Conservation (phyloP, 2,797 vertebrate genomes). For the Chelon labrosus region DNA sequence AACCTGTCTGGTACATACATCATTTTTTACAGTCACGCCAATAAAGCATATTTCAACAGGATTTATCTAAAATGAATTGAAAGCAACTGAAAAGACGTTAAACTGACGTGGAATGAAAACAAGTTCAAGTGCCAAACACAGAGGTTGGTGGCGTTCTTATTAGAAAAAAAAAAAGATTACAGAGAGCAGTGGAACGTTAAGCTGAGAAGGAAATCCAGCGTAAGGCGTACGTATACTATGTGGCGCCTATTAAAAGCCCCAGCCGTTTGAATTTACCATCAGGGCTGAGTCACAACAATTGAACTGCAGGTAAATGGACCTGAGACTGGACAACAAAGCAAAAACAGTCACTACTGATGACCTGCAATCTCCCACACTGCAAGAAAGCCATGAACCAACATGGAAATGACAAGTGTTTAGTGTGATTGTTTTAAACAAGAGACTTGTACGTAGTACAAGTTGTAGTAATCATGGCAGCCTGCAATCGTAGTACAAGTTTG, state of each 20-base stretch:
- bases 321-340: too few species aligned
- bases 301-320: not conserved
- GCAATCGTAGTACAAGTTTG: too few species aligned
- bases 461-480: too few species aligned
- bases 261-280: not conserved
- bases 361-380: too few species aligned
- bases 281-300: not conserved
- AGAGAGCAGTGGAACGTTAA: not conserved
- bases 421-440: too few species aligned
- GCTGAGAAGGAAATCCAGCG: not conserved
- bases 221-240: not conserved
- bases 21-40: constrained; percentile 16
- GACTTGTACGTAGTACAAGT: too few species aligned
- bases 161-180: constrained; percentile 4
- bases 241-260: not conserved
- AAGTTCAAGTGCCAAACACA: constrained; percentile 25
- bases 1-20: constrained; percentile 19
- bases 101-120: constrained; percentile 13
- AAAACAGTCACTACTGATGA: too few species aligned
- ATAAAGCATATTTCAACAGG: constrained; percentile 10
- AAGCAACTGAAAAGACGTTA: constrained; percentile 13
- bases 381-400: too few species aligned
- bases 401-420: too few species aligned
- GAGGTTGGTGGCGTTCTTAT: constrained; percentile 20
- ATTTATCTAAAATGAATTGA: constrained; percentile 25